These are phyloP conservation scores for Solenopsis fugax DNA, from an alignment of 1,140 invertebrate species.

Conservation along the genomic window DNA sequence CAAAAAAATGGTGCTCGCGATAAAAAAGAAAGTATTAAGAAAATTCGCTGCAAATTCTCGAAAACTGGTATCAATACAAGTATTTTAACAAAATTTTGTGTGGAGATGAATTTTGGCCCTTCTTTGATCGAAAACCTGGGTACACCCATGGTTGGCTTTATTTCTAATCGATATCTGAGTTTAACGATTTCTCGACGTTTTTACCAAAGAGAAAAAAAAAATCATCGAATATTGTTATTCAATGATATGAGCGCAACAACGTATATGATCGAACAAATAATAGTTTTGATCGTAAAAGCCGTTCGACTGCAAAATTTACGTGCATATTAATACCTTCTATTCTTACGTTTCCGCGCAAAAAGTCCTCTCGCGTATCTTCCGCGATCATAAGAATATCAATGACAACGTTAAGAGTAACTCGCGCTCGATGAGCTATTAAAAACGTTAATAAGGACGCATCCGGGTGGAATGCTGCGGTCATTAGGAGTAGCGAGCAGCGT, in stretches of 20 bases:
- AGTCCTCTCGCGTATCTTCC: neutral
- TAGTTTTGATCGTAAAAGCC: neutral
- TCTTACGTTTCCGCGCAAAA: neutral
- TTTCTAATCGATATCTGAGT: neutral
- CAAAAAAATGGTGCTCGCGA: too few species aligned
- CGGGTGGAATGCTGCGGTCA: neutral
- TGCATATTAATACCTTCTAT: neutral
- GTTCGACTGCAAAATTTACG: neutral
- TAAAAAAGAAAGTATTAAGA: too few species aligned
- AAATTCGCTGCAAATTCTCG: too few species aligned
- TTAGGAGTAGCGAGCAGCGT: neutral
- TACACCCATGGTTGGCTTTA: neutral
- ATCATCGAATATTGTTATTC: neutral
- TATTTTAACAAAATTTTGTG: too few species aligned
- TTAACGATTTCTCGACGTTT: neutral
- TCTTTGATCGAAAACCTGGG: too few species aligned
- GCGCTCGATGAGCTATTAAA: neutral
- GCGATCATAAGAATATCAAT: conserved; percentile 16
- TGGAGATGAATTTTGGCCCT: too few species aligned
- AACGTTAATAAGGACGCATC: neutral
- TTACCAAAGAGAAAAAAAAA: neutral
- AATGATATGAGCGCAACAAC: neutral
- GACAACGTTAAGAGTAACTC: conserved; percentile 5
- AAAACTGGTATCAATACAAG: too few species aligned
- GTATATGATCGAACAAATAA: neutral